These are phyloP conservation scores for Apodemus speciosus DNA, from an alignment of 2,113 vertebrate species.

Conservation along the genomic window DNA sequence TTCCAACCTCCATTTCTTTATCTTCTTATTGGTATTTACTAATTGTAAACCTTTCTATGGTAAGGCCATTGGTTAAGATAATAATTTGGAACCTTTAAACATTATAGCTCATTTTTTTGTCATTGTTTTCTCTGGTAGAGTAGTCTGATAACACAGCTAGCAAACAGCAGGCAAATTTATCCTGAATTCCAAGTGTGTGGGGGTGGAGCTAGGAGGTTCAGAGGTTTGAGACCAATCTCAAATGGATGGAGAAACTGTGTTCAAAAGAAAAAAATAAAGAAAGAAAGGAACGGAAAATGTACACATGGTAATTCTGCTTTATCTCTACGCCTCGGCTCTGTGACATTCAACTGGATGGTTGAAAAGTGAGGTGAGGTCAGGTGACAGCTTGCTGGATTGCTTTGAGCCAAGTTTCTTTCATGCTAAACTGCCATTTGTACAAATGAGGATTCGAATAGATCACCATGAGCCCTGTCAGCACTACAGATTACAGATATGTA, in stretches of 20 bases:
- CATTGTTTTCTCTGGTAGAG: slow-evolving; percentile 36
- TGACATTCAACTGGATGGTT: slow-evolving; percentile 7
- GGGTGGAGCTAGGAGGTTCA: not conserved
- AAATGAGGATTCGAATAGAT: slow-evolving; percentile 38
- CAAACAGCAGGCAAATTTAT: slow-evolving; percentile 15
- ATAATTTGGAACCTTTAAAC: not conserved
- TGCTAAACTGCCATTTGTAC: slow-evolving; percentile 21
- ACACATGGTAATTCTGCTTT: not conserved
- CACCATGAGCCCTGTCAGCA: slow-evolving; percentile 23
- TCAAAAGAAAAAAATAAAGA: not conserved
- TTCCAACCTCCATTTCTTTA: not conserved
- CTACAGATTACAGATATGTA: slow-evolving; percentile 31
- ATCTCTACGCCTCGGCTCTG: not conserved
- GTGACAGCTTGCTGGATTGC: not conserved
- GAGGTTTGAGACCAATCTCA: not conserved
- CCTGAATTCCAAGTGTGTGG: too few species aligned
- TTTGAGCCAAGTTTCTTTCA: not conserved
- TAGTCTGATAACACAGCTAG: not conserved
- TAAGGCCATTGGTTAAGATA: not conserved
- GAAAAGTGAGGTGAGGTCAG: not conserved
- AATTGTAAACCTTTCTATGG: not conserved
- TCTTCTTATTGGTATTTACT: not conserved
- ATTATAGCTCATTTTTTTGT: slow-evolving; percentile 1
- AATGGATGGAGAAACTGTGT: not conserved
- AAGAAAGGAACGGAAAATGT: not conserved